Evolutionary conservation across 1,140 invertebrate species (phyloP).

Genomic region (Ceratina japonica): DNA sequence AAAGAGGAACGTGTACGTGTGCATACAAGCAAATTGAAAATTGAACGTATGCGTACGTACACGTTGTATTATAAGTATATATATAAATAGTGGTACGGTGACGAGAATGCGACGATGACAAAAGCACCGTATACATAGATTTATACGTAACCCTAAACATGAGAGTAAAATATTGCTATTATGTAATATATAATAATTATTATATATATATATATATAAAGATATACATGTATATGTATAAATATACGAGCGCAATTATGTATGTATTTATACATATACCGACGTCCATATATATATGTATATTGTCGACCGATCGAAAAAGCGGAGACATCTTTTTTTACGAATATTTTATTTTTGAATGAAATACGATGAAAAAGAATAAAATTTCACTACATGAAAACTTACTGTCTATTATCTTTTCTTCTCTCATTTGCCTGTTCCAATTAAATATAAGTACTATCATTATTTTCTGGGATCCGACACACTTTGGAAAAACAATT

Average conservation of each 20-base stretch:
- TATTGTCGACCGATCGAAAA: conserved; percentile 68
- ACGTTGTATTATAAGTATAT: conserved; percentile 11
- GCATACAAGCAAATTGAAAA: background rate
- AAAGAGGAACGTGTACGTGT: conserved; percentile 52
- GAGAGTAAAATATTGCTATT: conserved; percentile 65
- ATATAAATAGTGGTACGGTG: conserved; percentile 36
- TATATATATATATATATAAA: conserved; percentile 42
- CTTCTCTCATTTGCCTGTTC: background rate
- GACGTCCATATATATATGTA: conserved; percentile 61
- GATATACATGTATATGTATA: conserved; percentile 63
- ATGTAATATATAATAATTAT: conserved; percentile 62
- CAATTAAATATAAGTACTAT: no score
- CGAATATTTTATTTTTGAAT: conserved; percentile 80
- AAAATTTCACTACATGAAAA: conserved; percentile 75
- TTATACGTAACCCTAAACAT: conserved; percentile 59
- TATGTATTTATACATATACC: conserved; percentile 61
- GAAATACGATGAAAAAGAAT: conserved; percentile 74
- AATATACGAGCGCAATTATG: conserved; percentile 51
- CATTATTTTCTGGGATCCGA: no score
- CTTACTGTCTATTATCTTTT: conserved; percentile 45
- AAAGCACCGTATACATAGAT: conserved; percentile 49
- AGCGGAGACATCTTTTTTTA: conserved; percentile 77
- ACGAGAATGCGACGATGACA: conserved; percentile 33
- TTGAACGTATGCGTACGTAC: conserved; percentile 30
- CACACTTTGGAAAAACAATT: no score